phyloP scores from a whole-genome alignment of 2,888 invertebrate genomes.

The Digitonthophagus gazella region DNA sequence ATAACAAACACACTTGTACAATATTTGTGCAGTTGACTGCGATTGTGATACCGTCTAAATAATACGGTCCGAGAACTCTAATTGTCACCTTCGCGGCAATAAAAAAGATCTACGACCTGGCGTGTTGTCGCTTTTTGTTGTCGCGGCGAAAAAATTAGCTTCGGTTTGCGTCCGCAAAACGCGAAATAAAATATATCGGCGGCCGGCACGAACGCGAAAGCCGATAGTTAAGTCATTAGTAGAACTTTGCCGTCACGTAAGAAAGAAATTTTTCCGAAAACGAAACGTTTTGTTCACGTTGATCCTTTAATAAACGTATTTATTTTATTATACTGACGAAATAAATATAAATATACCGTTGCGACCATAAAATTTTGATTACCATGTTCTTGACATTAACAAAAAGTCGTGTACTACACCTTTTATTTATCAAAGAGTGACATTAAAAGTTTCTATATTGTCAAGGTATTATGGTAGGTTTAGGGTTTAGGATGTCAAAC shows the following conservation, averaged over 20 bases:
- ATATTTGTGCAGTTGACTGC: background rate
- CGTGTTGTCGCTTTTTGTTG: background rate
- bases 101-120: background rate
- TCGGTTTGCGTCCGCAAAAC: background rate
- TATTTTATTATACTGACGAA: too few relatives aligned
- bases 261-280: too few relatives aligned
- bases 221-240: background rate
- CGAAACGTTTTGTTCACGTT: too few relatives aligned
- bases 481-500: too few relatives aligned
- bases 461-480: too few relatives aligned
- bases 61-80: background rate
- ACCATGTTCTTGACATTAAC: too few relatives aligned
- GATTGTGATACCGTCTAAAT: background rate
- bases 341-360: too few relatives aligned
- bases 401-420: too few relatives aligned
- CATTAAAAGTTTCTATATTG: too few relatives aligned
- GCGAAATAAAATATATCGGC: background rate
- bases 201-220: background rate
- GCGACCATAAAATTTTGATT: too few relatives aligned
- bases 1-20: background rate
- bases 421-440: too few relatives aligned
- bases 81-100: background rate
- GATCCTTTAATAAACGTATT: too few relatives aligned
- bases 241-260: background rate
- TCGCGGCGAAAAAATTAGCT: background rate